These are phyloP conservation scores for Capitulum mitella DNA, from an alignment of 2,888 invertebrate genomes.

Conservation along the genomic window DNA sequence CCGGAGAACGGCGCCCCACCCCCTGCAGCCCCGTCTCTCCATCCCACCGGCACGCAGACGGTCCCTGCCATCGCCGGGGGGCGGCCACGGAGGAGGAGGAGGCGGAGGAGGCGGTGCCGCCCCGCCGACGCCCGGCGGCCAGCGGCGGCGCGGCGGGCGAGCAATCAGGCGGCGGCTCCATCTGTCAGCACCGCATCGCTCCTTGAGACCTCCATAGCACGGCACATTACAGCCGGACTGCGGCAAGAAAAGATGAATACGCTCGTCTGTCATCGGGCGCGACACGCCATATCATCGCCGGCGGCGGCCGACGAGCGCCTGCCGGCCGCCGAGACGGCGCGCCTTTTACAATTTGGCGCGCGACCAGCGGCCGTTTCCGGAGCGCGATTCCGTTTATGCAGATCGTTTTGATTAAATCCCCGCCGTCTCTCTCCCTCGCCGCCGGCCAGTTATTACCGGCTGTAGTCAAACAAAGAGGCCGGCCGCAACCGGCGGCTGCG, in stretches of 20 bases:
- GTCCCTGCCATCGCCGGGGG: no score
- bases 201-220: background rate
- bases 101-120: no score
- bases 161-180: constrained; percentile 3
- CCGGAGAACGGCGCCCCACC: no score
- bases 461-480: background rate
- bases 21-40: no score
- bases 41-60: no score
- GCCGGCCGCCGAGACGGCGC: background rate
- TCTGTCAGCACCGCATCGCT: background rate
- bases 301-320: background rate
- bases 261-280: background rate
- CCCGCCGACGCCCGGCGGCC: no score
- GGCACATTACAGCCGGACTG: constrained; percentile 14
- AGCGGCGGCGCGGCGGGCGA: background rate
- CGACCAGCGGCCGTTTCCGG: constrained; percentile 13
- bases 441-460: background rate
- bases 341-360: constrained; percentile 6
- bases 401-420: constrained; percentile 23
- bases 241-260: constrained; percentile 23
- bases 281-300: constrained; percentile 3
- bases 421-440: background rate
- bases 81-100: no score
- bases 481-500: background rate
- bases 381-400: constrained; percentile 20